phyloP scores from a whole-genome alignment of 2,888 invertebrate species.

The Amaurobius ferox region DNA sequence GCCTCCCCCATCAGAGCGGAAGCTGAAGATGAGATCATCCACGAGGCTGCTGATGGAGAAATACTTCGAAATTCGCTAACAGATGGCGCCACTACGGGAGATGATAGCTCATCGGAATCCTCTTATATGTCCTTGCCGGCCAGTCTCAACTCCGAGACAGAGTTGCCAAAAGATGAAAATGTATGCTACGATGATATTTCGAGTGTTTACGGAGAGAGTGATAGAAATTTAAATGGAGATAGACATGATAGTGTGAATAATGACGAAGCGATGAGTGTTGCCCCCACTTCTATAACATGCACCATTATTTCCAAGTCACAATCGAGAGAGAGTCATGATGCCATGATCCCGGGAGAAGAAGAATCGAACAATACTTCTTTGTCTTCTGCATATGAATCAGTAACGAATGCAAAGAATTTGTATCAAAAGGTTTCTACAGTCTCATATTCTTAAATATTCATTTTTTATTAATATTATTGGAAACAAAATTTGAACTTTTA shows the following conservation, averaged over 20 bases:
- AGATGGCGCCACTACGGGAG: conserved; percentile 8
- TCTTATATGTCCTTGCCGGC: conserved; percentile 41
- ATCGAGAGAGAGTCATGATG: not conserved
- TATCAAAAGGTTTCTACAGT: not conserved
- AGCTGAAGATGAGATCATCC: not conserved
- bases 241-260: not conserved
- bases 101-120: conserved; percentile 51
- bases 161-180: not conserved
- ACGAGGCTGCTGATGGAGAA: not conserved
- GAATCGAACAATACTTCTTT: not conserved
- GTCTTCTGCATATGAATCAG: not conserved
- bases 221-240: not conserved
- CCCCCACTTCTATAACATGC: conserved; percentile 18
- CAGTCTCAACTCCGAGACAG: conserved; percentile 8
- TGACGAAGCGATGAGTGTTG: not conserved
- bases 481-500: too few relatives aligned
- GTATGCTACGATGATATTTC: not conserved
- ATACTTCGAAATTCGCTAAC: not conserved
- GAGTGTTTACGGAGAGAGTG: not conserved
- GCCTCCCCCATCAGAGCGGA: not conserved
- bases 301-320: conserved; percentile 10
- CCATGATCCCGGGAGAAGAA: not conserved
- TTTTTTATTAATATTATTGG: too few relatives aligned
- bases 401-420: not conserved
- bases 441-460: too few relatives aligned